Evolutionary conservation across 2,113 vertebrate species (phyloP).

Genomic region (Oncorhynchus nerka): DNA sequence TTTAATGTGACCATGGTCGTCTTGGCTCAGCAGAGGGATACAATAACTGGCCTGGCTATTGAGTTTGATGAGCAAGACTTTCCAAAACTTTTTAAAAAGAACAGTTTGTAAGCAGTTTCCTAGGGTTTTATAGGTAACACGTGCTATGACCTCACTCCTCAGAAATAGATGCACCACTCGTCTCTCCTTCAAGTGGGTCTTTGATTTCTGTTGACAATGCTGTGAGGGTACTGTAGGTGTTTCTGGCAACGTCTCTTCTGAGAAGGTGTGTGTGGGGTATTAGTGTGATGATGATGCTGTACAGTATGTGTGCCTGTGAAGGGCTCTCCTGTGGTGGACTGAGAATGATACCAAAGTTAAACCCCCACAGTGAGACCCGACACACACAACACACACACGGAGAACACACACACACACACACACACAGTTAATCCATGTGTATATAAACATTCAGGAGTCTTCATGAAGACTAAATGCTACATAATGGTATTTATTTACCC

Average conservation of each 20-base stretch:
- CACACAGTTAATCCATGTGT: slow-evolving; percentile 59
- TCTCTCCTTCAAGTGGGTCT: background rate
- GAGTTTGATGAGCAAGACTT: background rate
- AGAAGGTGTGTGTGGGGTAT: background rate
- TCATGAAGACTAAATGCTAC: slow-evolving; percentile 48
- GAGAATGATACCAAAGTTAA: slow-evolving; percentile 74
- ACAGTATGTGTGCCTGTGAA: slow-evolving; percentile 55
- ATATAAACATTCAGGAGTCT: slow-evolving; percentile 64
- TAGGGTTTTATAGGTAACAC: background rate
- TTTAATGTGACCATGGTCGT: slow-evolving; percentile 27
- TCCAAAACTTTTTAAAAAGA: background rate
- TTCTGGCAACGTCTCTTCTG: background rate
- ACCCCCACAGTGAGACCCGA: slow-evolving; percentile 49
- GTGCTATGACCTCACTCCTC: background rate
- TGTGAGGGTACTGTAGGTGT: background rate
- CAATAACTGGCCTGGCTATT: background rate
- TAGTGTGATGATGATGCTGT: background rate
- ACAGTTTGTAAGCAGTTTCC: background rate
- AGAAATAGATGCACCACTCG: background rate
- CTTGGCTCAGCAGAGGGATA: slow-evolving; percentile 35
- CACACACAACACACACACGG: slow-evolving; percentile 32
- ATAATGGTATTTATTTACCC: slow-evolving; percentile 47
- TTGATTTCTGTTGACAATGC: background rate
- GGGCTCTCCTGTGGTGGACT: slow-evolving; percentile 51
- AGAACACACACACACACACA: slow-evolving; percentile 35